Percentiles rank a stretch among this genome's conserved stretches.
These are phyloP conservation scores for Xylocopa sonorina DNA, from an alignment of 1,140 invertebrate genomes.

Conservation along the genomic window DNA sequence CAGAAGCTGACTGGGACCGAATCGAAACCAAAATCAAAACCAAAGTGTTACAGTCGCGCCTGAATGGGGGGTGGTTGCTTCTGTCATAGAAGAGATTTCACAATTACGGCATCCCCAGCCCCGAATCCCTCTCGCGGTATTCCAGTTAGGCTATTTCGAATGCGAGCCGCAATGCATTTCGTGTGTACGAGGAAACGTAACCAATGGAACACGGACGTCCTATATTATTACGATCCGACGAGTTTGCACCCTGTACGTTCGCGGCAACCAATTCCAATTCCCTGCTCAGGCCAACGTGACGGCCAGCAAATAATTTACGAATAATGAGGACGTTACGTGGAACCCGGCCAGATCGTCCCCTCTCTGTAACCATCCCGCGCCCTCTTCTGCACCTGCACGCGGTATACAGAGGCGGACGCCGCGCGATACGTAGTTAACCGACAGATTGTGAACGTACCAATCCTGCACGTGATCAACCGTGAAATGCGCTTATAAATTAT, in stretches of 20 bases:
- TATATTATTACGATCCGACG: conserved; percentile 61
- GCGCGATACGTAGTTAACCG: conserved; percentile 48
- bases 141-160: neutral
- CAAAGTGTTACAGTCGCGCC: too few relatives aligned
- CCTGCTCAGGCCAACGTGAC: conserved; percentile 52
- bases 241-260: conserved; percentile 49
- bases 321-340: conserved; percentile 65
- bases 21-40: too few relatives aligned
- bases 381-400: neutral
- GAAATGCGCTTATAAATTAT: conserved; percentile 62
- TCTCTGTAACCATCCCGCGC: neutral
- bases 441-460: conserved; percentile 56
- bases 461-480: conserved; percentile 60
- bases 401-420: neutral
- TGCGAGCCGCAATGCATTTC: conserved; percentile 36
- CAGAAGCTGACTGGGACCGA: too few relatives aligned
- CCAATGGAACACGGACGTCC: conserved; percentile 59
- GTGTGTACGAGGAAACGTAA: conserved; percentile 44
- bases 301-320: conserved; percentile 66
- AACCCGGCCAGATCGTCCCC: conserved; percentile 40
- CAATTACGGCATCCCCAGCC: too few relatives aligned
- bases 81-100: too few relatives aligned
- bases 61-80: too few relatives aligned
- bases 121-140: neutral
- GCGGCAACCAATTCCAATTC: conserved; percentile 60